These are phyloP conservation scores for Bursaphelenchus okinawaensis DNA, from an alignment of 2,888 invertebrate species.

Conservation along the genomic window DNA sequence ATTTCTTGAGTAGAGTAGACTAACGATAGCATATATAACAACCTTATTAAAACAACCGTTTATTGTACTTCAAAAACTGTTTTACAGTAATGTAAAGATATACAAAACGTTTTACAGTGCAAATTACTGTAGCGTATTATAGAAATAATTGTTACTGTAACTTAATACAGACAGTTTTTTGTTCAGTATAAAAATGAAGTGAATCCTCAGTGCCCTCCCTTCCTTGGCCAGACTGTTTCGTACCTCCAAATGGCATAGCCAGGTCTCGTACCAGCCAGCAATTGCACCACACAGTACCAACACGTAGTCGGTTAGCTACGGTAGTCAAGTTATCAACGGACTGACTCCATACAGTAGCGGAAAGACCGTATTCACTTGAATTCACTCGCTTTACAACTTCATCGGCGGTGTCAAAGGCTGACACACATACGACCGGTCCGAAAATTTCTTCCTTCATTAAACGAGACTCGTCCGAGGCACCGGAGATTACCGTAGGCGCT, in stretches of 20 bases:
- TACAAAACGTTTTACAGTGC: too few relatives aligned
- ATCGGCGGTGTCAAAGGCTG: constrained; percentile 43
- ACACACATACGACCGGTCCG: constrained; percentile 63
- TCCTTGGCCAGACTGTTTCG: constrained; percentile 63
- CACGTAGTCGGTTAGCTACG: constrained; percentile 61
- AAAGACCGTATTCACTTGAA: constrained; percentile 61
- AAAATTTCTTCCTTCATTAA: constrained; percentile 65
- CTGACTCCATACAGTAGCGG: constrained; percentile 62
- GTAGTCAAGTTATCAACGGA: constrained; percentile 60
- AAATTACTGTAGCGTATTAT: too few relatives aligned
- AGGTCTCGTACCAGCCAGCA: constrained; percentile 64
- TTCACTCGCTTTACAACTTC: constrained; percentile 62
- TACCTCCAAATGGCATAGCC: constrained; percentile 65
- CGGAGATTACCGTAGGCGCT: constrained; percentile 61
- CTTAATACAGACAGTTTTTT: constrained; percentile 62
- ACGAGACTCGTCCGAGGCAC: constrained; percentile 59
- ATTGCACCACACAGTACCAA: constrained; percentile 65
- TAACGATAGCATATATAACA: too few relatives aligned
- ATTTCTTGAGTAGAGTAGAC: too few relatives aligned
- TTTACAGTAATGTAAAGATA: too few relatives aligned
- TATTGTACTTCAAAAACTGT: too few relatives aligned
- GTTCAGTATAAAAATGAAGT: constrained; percentile 63
- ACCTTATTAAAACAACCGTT: too few relatives aligned
- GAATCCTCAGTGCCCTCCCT: constrained; percentile 63
- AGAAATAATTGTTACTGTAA: constrained; percentile 16